phyloP scores from a whole-genome alignment of 2,113 vertebrate species.

The Dissostichus mawsoni region DNA sequence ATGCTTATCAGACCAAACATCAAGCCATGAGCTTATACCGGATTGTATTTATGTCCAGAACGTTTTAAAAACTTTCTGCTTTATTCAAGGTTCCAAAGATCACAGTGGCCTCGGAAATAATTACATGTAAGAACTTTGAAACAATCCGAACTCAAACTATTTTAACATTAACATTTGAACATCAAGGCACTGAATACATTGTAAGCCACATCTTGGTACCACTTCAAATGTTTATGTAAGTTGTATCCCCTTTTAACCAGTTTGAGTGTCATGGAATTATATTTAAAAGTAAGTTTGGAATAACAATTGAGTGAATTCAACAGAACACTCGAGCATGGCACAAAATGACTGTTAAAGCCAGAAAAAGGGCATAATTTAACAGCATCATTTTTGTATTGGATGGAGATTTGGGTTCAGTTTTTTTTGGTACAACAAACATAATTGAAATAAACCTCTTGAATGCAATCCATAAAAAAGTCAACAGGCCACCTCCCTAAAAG shows the following conservation, averaged over 20 bases:
- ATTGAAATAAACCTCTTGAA: constrained; percentile 21
- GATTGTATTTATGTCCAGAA: too few relatives aligned
- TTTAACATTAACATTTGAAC: not conserved
- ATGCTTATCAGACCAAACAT: too few relatives aligned
- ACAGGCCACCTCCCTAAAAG: constrained; percentile 37
- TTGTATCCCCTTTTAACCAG: constrained; percentile 1
- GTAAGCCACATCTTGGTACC: not conserved
- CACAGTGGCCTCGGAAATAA: too few relatives aligned
- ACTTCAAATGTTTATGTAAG: too few relatives aligned
- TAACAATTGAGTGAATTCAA: constrained; percentile 3
- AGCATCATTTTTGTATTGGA: constrained; percentile 16
- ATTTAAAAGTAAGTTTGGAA: constrained; percentile 24
- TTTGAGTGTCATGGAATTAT: constrained; percentile 5
- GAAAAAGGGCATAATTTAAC: not conserved
- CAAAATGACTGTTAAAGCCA: constrained; percentile 42
- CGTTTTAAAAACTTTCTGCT: too few relatives aligned
- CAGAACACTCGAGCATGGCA: constrained; percentile 28
- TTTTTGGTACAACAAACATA: not conserved
- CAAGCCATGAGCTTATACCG: too few relatives aligned
- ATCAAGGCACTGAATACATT: not conserved
- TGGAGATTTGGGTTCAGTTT: constrained; percentile 20
- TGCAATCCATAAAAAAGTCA: constrained; percentile 34
- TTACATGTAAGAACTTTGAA: too few relatives aligned
- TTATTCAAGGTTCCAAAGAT: too few relatives aligned
- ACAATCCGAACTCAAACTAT: too few relatives aligned